Conservation (phyloP, 2,888 invertebrate species). For the Phymatocera aterrima region DNA sequence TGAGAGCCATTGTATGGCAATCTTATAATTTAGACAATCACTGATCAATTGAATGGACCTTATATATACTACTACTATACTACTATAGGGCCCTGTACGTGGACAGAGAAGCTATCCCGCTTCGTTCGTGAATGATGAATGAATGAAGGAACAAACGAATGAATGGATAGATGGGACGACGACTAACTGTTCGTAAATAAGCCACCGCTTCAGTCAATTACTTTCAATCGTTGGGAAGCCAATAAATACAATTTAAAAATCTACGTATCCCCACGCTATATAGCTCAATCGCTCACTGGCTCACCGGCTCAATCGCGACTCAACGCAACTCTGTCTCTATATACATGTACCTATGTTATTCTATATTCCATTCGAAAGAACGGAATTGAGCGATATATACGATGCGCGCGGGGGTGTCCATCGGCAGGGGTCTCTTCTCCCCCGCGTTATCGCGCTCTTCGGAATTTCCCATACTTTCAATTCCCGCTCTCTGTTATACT, state of each 20-base stretch:
- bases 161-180: conserved; percentile 75
- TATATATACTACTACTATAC: conserved; percentile 74
- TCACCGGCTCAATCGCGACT: neutral
- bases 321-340: too few species aligned
- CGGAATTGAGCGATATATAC: too few species aligned
- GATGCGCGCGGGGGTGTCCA: too few species aligned
- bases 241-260: conserved; percentile 75
- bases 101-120: conserved; percentile 61
- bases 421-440: too few species aligned
- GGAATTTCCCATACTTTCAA: too few species aligned
- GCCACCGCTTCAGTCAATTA: conserved; percentile 75
- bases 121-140: conserved; percentile 73
- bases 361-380: too few species aligned
- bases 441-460: too few species aligned
- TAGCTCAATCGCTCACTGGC: neutral
- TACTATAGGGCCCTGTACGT: conserved; percentile 26
- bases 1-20: conserved; percentile 75
- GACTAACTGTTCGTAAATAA: conserved; percentile 75
- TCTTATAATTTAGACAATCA: conserved; percentile 76
- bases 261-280: conserved; percentile 29
- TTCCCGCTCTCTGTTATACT: too few species aligned
- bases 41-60: conserved; percentile 75
- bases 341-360: too few species aligned
- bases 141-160: conserved; percentile 75
- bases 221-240: conserved; percentile 74